Conservation (phyloP, 2,797 vertebrate species). For the Phylloscopus collybita region DNA sequence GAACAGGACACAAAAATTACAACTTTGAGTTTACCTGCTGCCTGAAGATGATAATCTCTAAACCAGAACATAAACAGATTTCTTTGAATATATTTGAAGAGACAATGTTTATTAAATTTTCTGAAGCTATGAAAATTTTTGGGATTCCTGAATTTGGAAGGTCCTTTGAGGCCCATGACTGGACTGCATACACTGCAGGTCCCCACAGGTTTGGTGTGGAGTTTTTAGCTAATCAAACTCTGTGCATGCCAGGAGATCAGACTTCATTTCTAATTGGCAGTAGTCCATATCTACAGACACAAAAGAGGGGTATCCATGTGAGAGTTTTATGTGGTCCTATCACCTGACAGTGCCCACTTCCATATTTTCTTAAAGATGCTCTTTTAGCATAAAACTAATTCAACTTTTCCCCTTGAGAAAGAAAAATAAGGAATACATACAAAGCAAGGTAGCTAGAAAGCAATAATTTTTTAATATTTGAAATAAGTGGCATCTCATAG, state of each 20-base stretch:
- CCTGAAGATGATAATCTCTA: not conserved
- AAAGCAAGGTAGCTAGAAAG: not conserved
- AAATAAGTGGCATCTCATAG: not conserved
- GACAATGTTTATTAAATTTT: not conserved
- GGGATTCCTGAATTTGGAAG: not conserved
- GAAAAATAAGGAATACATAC: not conserved
- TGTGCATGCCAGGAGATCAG: not conserved
- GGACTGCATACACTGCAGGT: not conserved
- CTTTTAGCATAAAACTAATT: not conserved
- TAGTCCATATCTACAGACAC: not conserved
- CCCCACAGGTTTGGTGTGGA: not conserved
- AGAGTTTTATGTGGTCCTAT: not conserved
- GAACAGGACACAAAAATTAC: not conserved
- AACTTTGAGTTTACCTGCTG: not conserved
- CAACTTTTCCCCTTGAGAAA: not conserved
- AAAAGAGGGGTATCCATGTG: not conserved
- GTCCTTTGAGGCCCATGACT: not conserved
- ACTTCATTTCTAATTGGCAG: not conserved
- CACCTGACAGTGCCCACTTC: not conserved
- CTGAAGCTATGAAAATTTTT: not conserved
- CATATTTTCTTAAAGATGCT: not conserved
- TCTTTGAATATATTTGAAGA: not conserved
- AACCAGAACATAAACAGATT: not conserved
- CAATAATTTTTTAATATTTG: not conserved
- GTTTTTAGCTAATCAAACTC: not conserved